A percentile compares a stretch with the other conserved stretches of the same genome.
These are phyloP conservation scores for Loriculus beryllinus DNA, from an alignment of 2,797 vertebrate species.

Conservation along the genomic window DNA sequence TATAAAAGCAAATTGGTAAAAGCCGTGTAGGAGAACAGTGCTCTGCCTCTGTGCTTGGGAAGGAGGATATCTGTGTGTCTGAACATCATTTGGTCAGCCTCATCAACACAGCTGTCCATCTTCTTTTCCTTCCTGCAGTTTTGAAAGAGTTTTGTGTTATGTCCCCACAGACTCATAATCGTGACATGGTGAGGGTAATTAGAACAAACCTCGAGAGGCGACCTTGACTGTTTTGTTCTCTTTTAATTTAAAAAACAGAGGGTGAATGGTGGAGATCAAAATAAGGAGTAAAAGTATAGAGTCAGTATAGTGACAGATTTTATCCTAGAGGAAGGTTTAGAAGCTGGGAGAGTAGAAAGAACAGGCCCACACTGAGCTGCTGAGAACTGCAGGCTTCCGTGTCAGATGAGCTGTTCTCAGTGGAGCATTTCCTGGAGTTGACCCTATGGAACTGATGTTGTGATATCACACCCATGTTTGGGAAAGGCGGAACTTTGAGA, in stretches of 20 bases:
- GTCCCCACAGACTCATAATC: neutral
- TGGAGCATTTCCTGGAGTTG: neutral
- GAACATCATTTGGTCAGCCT: conserved; percentile 6
- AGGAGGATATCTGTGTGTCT: neutral
- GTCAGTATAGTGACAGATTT: neutral
- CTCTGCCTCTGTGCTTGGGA: conserved; percentile 42
- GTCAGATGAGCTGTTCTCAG: neutral
- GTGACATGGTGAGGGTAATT: neutral
- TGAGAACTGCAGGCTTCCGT: neutral
- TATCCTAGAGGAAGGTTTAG: neutral
- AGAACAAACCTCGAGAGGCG: neutral
- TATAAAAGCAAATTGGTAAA: neutral
- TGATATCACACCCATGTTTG: accelerated
- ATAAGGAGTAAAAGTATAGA: neutral
- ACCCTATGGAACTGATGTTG: neutral
- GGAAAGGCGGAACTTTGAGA: neutral
- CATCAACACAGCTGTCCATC: conserved; percentile 25
- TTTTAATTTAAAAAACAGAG: neutral
- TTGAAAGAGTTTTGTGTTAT: conserved; percentile 51
- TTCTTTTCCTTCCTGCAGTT: conserved; percentile 1
- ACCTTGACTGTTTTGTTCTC: neutral
- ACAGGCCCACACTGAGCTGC: neutral
- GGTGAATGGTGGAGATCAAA: neutral
- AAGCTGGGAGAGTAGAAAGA: neutral
- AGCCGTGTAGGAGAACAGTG: neutral